These are phyloP conservation scores for Daptonema setosum DNA, from an alignment of 2,888 invertebrate species.

Conservation along the genomic window DNA sequence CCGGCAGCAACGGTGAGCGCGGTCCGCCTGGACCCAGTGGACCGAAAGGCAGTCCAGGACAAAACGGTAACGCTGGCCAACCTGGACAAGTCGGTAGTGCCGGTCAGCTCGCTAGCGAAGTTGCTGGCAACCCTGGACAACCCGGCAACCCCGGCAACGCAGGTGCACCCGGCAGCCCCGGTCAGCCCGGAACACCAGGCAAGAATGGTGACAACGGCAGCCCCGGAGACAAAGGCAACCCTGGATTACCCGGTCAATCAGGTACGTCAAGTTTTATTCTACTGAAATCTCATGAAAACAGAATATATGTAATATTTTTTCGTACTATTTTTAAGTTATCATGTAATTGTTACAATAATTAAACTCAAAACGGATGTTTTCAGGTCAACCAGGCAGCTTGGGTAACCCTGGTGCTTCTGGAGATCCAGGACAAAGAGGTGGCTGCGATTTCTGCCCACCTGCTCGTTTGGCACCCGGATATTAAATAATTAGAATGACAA, in stretches of 20 bases:
- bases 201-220: background rate
- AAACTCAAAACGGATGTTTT: no score
- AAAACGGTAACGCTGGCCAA: constrained; percentile 12
- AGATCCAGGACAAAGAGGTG: no score
- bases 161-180: constrained; percentile 5
- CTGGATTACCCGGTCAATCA: background rate
- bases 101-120: constrained; percentile 6
- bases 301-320: no score
- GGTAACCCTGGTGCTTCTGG: constrained; percentile 12
- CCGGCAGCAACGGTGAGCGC: background rate
- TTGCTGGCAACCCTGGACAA: constrained; percentile 10
- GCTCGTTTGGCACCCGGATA: constrained; percentile 17
- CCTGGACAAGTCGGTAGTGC: no score
- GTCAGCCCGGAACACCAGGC: constrained; percentile 1
- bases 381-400: background rate
- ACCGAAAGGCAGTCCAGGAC: constrained; percentile 19
- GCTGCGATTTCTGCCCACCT: constrained; percentile 17
- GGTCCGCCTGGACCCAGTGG: constrained; percentile 12
- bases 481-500: no score
- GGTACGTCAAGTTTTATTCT: background rate
- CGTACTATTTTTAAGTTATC: no score
- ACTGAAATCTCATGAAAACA: background rate
- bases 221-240: background rate
- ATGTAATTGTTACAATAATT: no score
- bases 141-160: constrained; percentile 9